Percentiles rank a stretch among this genome's conserved stretches.
phyloP scores from a whole-genome alignment of 2,113 vertebrate species.

The Tautogolabrus adspersus region DNA sequence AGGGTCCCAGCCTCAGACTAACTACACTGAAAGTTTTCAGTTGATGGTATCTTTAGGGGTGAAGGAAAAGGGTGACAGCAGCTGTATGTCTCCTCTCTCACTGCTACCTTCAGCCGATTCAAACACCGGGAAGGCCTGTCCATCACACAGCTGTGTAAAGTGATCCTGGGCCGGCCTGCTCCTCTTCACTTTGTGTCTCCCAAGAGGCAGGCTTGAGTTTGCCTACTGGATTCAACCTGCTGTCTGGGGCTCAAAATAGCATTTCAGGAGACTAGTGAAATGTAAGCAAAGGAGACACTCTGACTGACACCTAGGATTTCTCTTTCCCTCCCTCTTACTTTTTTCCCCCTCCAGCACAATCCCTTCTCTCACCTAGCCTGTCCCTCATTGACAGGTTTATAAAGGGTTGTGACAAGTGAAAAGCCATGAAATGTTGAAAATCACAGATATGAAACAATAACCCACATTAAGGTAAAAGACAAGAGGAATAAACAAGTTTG shows the following conservation, averaged over 20 bases:
- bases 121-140: conserved; percentile 77
- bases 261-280: conserved; percentile 83
- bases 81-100: conserved; percentile 40
- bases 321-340: conserved; percentile 60
- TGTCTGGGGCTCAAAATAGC: conserved; percentile 84
- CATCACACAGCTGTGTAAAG: conserved; percentile 81
- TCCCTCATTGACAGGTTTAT: conserved; percentile 58
- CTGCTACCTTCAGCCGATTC: conserved; percentile 58
- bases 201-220: conserved; percentile 77
- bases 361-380: conserved; percentile 51
- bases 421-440: conserved; percentile 58
- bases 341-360: conserved; percentile 51
- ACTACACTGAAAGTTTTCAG: conserved; percentile 40
- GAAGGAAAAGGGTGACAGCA: conserved; percentile 39
- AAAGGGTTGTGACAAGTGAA: conserved; percentile 70
- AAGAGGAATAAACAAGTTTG: conserved; percentile 42
- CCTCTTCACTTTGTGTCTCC: conserved; percentile 67
- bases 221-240: conserved; percentile 81
- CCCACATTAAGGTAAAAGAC: conserved; percentile 22
- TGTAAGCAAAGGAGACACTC: conserved; percentile 82
- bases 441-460: conserved; percentile 20
- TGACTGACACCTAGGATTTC: conserved; percentile 78
- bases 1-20: conserved; percentile 24
- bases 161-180: conserved; percentile 70
- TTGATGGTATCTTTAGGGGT: conserved; percentile 47